Base-by-base conservation (phyloP, 1,140 invertebrate species). In the Orchestia grillus region DNA sequence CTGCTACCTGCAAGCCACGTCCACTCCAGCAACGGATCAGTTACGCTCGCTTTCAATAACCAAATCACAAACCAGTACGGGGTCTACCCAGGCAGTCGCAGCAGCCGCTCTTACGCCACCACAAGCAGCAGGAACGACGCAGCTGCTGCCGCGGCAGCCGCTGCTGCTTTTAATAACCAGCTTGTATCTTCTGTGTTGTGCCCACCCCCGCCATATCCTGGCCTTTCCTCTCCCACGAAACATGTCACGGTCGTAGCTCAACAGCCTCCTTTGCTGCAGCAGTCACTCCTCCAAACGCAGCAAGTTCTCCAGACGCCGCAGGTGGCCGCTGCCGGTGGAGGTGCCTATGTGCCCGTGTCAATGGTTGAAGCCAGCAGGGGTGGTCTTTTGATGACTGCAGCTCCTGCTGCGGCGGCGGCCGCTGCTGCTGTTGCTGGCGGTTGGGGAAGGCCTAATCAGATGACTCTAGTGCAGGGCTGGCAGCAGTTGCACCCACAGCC, bases 111-210 rank as follows among this genome's bases (percentile, higher is more conserved):
- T 42, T 96, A 96, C 96, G 96, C 96, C 43, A 96, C 96, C 62
- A 97, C 96, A 95, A 97, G 96, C 90, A 91, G 96, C 42, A 96
- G 96, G 87, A 96, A 91, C 44, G 96, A 96, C 96, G 97, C 97
- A 96, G 96, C 96, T 62, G 96, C 97, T 43, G 97, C 98, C 97
- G 97, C 98, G 97, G 97, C 98, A 97, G 97, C 98, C 45, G 98
- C 98, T 97, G 98, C 98, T 96, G 99, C 99, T 97, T 98, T 97
- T 97, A 98, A 98, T 97, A 98, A 99, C 97, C 98, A 99, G 97
- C 97, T 99, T 96, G 99, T 99, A 36, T 99, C 99, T 15, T 99
- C 99, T 88, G 99, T 99, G 97, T 97, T 99, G n/a, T 99, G 99
- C 97, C 98, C 98, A 28, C 98, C 98, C 45, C 96, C 96, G 16